A percentile compares a stretch with the other conserved stretches of the same genome.
phyloP scores from a whole-genome alignment of 2,888 invertebrate species.

The Eilema griseolum region DNA sequence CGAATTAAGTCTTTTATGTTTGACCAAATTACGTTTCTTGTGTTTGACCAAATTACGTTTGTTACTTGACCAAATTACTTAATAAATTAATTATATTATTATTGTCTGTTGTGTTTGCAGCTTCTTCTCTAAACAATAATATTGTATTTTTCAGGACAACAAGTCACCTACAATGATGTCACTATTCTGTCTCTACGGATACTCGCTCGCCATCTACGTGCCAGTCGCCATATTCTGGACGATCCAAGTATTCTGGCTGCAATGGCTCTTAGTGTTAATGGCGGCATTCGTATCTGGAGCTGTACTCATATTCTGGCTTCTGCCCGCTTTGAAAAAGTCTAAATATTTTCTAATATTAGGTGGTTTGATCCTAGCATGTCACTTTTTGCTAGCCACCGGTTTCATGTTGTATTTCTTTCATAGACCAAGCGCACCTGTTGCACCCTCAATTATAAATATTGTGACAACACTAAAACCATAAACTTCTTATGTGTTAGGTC shows the following conservation, averaged over 20 bases:
- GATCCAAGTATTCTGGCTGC: constrained; percentile 93
- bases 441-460: constrained; percentile 13
- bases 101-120: too few species aligned
- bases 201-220: constrained; percentile 97
- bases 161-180: constrained; percentile 92
- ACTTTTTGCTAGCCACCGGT: constrained; percentile 93
- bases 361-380: constrained; percentile 90
- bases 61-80: background rate
- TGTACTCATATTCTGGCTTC: constrained; percentile 93
- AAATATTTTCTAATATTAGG: constrained; percentile 80
- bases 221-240: constrained; percentile 98
- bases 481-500: background rate
- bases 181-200: constrained; percentile 97
- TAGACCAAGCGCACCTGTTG: constrained; percentile 71
- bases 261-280: constrained; percentile 94
- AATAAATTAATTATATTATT: too few species aligned
- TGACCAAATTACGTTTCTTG: too few species aligned
- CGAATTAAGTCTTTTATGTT: too few species aligned
- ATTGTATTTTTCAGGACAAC: constrained; percentile 73
- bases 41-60: too few species aligned
- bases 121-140: background rate
- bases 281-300: constrained; percentile 94
- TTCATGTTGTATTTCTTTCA: constrained; percentile 95
- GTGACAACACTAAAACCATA: constrained; percentile 49
- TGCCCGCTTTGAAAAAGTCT: constrained; percentile 91